Conservation (phyloP, 1,140 invertebrate species). For the Drosophila orosa region DNA sequence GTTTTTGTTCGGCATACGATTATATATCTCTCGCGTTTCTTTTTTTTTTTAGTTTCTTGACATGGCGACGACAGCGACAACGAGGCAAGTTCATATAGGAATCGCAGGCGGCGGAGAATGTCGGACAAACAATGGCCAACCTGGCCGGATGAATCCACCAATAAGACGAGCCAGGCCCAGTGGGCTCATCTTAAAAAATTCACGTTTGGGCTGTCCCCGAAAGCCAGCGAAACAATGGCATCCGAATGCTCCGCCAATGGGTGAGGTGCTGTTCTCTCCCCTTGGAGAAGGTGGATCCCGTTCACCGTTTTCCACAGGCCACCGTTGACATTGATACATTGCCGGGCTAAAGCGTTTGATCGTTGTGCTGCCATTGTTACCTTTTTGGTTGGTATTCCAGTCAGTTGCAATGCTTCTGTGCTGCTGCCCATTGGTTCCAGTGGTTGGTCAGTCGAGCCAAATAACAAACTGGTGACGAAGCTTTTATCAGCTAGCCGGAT, state of each 20-base stretch:
- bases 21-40: conserved; percentile 45
- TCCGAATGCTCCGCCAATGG: conserved; percentile 62
- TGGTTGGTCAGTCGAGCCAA: background rate
- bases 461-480: background rate
- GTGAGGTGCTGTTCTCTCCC: conserved; percentile 20
- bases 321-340: conserved; percentile 76
- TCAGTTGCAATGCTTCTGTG: conserved; percentile 39
- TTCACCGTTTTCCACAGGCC: conserved; percentile 20
- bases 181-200: conserved; percentile 49
- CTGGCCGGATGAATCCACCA: conserved; percentile 41
- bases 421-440: conserved; percentile 49
- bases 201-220: conserved; percentile 61
- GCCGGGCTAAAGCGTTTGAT: conserved; percentile 70
- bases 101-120: conserved; percentile 18
- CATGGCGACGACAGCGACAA: conserved; percentile 44
- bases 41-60: conserved; percentile 31
- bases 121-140: conserved; percentile 60
- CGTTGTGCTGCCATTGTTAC: conserved; percentile 74
- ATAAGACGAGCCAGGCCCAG: conserved; percentile 54
- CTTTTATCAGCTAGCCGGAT: too few species aligned
- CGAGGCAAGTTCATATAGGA: conserved; percentile 62
- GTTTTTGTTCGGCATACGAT: conserved; percentile 74
- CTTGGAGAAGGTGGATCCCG: conserved; percentile 49
- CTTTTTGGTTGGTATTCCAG: conserved; percentile 40
- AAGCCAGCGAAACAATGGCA: conserved; percentile 40